Evolutionary conservation across 1,140 invertebrate species (phyloP).

Genomic region (Drosophila aff.): DNA sequence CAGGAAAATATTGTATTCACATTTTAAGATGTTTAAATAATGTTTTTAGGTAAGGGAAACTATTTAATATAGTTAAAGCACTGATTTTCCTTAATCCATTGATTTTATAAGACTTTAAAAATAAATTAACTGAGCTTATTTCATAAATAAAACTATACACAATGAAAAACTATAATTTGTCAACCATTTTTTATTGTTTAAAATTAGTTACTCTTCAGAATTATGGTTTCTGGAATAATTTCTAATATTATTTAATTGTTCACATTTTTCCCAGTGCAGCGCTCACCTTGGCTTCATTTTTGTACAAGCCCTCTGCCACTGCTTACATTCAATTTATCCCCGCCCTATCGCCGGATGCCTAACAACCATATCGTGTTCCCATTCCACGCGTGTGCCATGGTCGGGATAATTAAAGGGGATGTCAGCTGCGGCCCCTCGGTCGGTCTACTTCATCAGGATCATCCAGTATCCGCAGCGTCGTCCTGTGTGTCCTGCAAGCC

Average conservation of each 20-base stretch:
- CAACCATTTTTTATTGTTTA: background rate
- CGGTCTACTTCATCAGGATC: slow-evolving; percentile 55
- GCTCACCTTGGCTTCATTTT: slow-evolving; percentile 37
- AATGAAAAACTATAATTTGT: background rate
- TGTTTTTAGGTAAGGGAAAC: background rate
- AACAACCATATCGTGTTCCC: slow-evolving; percentile 58
- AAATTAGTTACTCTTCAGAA: background rate
- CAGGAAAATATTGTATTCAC: background rate
- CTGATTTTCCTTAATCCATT: too few relatives aligned
- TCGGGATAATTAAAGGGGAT: slow-evolving; percentile 71
- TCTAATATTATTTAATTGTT: too few relatives aligned
- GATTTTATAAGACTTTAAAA: background rate
- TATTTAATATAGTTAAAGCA: background rate
- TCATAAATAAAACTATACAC: background rate
- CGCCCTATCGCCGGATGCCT: slow-evolving; percentile 21
- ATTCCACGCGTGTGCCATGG: slow-evolving; percentile 18
- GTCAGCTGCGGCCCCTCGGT: slow-evolving; percentile 49
- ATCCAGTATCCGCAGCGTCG: slow-evolving; percentile 20
- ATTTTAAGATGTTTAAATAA: background rate
- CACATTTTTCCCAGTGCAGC: background rate
- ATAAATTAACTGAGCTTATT: background rate
- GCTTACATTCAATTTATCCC: slow-evolving; percentile 45
- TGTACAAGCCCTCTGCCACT: slow-evolving; percentile 22
- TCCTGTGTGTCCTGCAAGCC: background rate
- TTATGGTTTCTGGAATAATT: accelerated